Percentiles rank a stretch among this genome's conserved stretches.
These are phyloP conservation scores for Entomobrya proxima DNA, from an alignment of 2,888 invertebrate species.

Conservation along the genomic window DNA sequence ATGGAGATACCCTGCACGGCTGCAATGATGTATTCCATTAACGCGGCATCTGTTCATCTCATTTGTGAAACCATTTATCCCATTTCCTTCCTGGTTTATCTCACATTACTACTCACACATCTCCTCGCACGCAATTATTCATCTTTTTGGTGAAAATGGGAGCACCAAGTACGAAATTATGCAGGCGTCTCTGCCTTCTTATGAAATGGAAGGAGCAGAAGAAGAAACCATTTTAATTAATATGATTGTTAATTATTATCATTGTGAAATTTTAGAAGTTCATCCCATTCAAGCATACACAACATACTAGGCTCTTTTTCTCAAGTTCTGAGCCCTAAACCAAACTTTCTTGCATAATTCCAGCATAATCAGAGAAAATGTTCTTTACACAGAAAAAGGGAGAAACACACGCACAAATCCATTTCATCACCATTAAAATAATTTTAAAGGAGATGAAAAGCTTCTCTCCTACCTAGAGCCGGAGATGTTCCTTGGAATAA, in stretches of 20 bases:
- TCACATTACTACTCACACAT: constrained; percentile 12
- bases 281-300: constrained; percentile 15
- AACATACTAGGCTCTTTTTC: too few species aligned
- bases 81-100: constrained; percentile 36
- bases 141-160: background rate
- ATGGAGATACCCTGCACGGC: too few species aligned
- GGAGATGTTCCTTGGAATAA: background rate
- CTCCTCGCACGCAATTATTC: constrained; percentile 6
- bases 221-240: constrained; percentile 45
- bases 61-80: constrained; percentile 28
- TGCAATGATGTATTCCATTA: constrained; percentile 18
- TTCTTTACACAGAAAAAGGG: background rate
- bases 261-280: constrained; percentile 21
- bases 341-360: too few species aligned
- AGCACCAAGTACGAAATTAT: background rate
- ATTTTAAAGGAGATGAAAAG: background rate
- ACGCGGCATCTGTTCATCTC: constrained; percentile 30
- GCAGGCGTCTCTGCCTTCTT: background rate
- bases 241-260: constrained; percentile 49
- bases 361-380: too few species aligned
- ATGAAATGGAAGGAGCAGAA: background rate
- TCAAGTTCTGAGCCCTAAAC: too few species aligned
- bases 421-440: constrained; percentile 22
- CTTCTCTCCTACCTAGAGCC: background rate
- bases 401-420: background rate